A percentile compares a stretch with the other conserved stretches of the same genome.
phyloP scores from a whole-genome alignment of 2,113 vertebrate species.

The Macquaria ambigua region DNA sequence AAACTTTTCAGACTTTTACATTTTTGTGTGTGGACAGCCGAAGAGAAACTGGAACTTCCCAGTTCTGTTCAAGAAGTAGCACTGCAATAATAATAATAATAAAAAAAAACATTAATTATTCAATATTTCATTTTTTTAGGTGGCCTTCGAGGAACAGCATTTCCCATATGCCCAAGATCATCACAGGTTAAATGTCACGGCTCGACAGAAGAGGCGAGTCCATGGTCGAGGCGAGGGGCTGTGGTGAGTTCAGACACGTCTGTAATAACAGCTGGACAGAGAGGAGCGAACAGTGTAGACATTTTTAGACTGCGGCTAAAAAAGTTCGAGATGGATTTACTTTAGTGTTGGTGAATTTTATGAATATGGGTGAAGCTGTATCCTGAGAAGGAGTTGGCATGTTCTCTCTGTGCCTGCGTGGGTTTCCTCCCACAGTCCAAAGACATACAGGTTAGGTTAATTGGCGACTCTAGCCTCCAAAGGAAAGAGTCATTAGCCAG shows the following conservation, averaged over 20 bases:
- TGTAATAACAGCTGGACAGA: background rate
- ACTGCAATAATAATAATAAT: too few species aligned
- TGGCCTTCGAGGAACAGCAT: background rate
- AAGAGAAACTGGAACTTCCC: background rate
- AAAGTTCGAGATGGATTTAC: background rate
- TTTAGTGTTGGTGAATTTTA: background rate
- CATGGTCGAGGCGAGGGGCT: background rate
- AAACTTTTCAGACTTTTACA: background rate
- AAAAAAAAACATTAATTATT: background rate
- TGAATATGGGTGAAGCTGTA: background rate
- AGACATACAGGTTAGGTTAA: background rate
- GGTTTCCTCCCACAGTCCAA: background rate
- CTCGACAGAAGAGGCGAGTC: background rate
- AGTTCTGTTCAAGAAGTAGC: background rate
- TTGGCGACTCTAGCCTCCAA: background rate
- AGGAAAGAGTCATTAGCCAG: slow-evolving; percentile 9
- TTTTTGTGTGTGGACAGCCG: background rate
- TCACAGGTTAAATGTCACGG: background rate
- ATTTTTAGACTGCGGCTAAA: background rate
- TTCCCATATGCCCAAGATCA: too few species aligned
- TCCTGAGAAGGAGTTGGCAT: background rate
- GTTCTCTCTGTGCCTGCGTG: background rate
- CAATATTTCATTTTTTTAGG: background rate
- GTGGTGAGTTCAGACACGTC: background rate
- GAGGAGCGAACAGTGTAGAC: background rate